These are phyloP conservation scores for Prionailurus viverrinus DNA, from an alignment of 2,113 vertebrate genomes.

Conservation along the genomic window DNA sequence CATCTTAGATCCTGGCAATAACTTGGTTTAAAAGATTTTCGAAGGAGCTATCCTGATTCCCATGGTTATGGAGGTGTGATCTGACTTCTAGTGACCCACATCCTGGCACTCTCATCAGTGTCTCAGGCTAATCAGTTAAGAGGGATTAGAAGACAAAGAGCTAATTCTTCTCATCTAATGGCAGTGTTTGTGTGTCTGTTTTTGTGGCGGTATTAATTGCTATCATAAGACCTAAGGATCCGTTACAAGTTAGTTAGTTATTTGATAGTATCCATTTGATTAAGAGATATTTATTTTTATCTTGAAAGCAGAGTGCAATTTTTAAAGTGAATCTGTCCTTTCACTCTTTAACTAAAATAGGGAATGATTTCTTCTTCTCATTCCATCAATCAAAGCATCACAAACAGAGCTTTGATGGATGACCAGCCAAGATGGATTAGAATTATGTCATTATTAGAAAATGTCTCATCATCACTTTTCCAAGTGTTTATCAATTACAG, in stretches of 20 bases:
- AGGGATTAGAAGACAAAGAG: neutral
- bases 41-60: neutral
- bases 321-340: constrained; percentile 2
- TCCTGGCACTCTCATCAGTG: neutral
- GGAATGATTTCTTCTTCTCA: constrained; percentile 38
- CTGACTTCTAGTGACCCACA: neutral
- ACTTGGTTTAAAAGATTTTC: neutral
- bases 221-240: neutral
- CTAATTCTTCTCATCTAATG: neutral
- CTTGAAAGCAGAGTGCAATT: constrained; percentile 9
- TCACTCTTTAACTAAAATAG: constrained; percentile 29
- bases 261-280: constrained; percentile 32
- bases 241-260: constrained; percentile 33
- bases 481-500: neutral
- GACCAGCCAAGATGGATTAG: neutral
- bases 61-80: neutral
- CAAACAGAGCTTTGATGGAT: constrained; percentile 49
- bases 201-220: neutral
- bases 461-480: constrained; percentile 47
- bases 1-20: neutral
- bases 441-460: constrained; percentile 60
- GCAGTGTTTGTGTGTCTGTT: neutral
- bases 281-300: constrained; percentile 46
- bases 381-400: constrained; percentile 56
- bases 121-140: neutral